Conservation (phyloP, 1,140 invertebrate species). For the Orchestia grillus region DNA sequence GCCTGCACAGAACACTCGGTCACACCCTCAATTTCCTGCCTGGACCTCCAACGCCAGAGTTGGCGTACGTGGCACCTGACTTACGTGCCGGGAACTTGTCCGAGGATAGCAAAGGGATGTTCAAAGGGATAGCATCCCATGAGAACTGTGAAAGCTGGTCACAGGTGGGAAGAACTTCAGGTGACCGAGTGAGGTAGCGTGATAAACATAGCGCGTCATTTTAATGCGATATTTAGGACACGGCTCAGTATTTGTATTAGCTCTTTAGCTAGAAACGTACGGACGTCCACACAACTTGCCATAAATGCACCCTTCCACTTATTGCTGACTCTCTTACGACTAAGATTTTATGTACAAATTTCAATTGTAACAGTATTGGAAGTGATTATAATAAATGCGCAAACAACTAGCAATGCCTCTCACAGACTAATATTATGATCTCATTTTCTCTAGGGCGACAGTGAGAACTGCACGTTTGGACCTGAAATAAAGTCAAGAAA, state of each 20-base stretch:
- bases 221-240: neutral
- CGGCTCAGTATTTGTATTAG: neutral
- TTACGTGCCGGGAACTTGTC: neutral
- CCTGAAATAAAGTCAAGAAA: neutral
- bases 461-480: neutral
- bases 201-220: neutral
- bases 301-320: slow-evolving; percentile 33
- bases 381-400: slow-evolving; percentile 35
- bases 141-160: neutral
- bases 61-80: neutral
- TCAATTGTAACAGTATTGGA: slow-evolving; percentile 47
- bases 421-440: slow-evolving; percentile 24
- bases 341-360: slow-evolving; percentile 36
- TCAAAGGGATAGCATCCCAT: neutral
- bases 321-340: slow-evolving; percentile 47
- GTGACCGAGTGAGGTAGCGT: neutral
- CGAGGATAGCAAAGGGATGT: neutral
- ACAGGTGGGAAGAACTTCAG: neutral
- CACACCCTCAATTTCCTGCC: neutral
- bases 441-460: neutral
- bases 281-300: neutral
- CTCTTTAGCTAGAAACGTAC: neutral
- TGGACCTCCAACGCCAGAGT: neutral
- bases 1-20: neutral
- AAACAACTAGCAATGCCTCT: slow-evolving; percentile 49